Base-by-base conservation (phyloP, 2,113 vertebrate genomes). In the Siphamia tubifer region DNA sequence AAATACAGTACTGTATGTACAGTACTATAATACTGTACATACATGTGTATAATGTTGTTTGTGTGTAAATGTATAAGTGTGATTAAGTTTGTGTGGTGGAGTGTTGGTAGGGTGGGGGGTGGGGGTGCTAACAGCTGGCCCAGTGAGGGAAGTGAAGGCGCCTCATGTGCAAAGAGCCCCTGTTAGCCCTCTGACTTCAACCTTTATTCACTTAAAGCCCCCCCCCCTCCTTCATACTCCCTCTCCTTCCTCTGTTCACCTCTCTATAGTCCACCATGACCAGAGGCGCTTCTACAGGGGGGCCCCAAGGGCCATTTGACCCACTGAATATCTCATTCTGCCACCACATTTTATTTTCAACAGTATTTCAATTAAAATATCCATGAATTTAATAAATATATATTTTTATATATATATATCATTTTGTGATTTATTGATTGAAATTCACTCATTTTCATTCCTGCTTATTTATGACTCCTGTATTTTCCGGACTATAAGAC, bases 81-180 rank as follows among this genome's bases (percentile, higher is more conserved):
- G 16, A 17, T 25, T 48, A 23, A 48, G 49, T 63, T 57, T 60
- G 36, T 69, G 30, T 69, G 58, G 8, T 5, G 42, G 19, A 56
- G 1, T 57, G 55, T 38, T 24, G 30, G 5, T n/a, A 47, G 12
- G 32, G n/a, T 53, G 19, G 43, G 63, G 43, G 54, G 52, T 27
- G 55, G 56, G 74, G 28, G 82, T 79, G 83, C 80, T 89, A 90
- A 89, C 83, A 88, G 31, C 66, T 3, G 30, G 28, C 52, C 27
- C 44, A 57, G 44, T 6, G 38, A 64, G 68, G 67, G 49, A 44
- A 55, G 38, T 34, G 53, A 38, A 64, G 65, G 63, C 30, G 7
- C 31, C 4, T 20, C 36, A 89, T 74, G 88, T 89, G 89, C 87
- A 85, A 91, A 90, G 83, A 89, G 86, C 85, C 45, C 60, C 58